A percentile compares a stretch with the other conserved stretches of the same genome.
Evolutionary conservation across 2,113 vertebrate genomes (phyloP).

Genomic region (Smithornis capensis): DNA sequence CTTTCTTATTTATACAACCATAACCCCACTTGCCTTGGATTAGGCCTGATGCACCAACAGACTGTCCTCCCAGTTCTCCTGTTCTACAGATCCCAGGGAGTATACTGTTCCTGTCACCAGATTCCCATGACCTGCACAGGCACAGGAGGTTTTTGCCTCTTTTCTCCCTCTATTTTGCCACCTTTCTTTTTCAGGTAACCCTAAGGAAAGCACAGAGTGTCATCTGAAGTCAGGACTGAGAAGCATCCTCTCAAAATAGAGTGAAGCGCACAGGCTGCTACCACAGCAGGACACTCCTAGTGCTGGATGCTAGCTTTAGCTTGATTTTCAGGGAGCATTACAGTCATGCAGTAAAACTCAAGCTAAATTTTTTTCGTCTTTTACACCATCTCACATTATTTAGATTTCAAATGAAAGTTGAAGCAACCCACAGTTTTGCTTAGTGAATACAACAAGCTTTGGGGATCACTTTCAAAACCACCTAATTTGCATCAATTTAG

Average conservation of each 20-base stretch:
- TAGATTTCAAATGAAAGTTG: not conserved
- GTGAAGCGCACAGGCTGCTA: not conserved
- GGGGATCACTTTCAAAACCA: constrained; percentile 15
- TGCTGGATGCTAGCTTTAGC: not conserved
- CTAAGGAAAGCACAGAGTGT: not conserved
- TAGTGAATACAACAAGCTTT: not conserved
- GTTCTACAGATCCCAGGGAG: not conserved
- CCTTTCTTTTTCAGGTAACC: not conserved
- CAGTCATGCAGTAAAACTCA: not conserved
- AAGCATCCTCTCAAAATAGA: not conserved
- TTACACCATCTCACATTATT: not conserved
- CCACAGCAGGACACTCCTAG: not conserved
- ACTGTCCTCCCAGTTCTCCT: not conserved
- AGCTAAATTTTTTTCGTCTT: not conserved
- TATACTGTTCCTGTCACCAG: not conserved
- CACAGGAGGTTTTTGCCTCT: not conserved
- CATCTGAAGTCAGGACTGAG: not conserved
- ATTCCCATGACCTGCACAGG: not conserved
- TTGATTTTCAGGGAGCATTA: not conserved
- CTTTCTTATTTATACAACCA: not conserved
- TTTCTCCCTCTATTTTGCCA: not conserved
- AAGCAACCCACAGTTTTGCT: not conserved
- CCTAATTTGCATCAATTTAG: constrained; percentile 46
- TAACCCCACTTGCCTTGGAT: not conserved
- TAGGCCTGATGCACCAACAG: not conserved